phyloP scores from a whole-genome alignment of 2,888 invertebrate species.

The Lochmaea capreae region DNA sequence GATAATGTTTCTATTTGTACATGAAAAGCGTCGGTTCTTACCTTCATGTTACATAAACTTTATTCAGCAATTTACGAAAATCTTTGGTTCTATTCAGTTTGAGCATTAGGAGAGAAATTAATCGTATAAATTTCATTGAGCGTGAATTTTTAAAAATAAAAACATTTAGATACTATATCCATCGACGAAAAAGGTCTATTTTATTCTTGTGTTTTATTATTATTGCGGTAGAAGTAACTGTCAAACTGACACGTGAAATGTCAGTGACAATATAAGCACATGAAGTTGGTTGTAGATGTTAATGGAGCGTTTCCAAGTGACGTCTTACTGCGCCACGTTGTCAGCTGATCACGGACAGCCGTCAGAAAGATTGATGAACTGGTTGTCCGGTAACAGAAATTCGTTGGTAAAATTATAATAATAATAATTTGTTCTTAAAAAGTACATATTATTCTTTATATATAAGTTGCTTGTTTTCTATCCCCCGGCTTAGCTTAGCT shows the following conservation, averaged over 20 bases:
- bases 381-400: too few relatives aligned
- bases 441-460: too few relatives aligned
- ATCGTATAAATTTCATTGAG: conserved; percentile 11
- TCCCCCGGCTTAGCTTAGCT: too few relatives aligned
- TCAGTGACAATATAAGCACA: not conserved
- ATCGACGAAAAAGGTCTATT: not conserved
- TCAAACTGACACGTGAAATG: not conserved
- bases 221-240: not conserved
- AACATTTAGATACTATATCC: not conserved
- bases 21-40: not conserved
- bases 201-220: not conserved
- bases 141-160: conserved; percentile 15
- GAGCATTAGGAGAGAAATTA: not conserved
- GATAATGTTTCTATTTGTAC: not conserved
- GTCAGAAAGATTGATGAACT: too few relatives aligned
- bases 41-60: conserved; percentile 12
- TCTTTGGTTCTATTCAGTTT: not conserved
- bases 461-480: too few relatives aligned
- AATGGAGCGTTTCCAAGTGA: too few relatives aligned
- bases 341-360: too few relatives aligned
- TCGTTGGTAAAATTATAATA: too few relatives aligned
- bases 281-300: too few relatives aligned
- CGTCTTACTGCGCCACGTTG: too few relatives aligned
- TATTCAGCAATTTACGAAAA: conserved; percentile 5
- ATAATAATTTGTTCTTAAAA: too few relatives aligned